These are phyloP conservation scores for Carposina sasakii DNA, from an alignment of 1,140 invertebrate genomes.

Conservation along the genomic window DNA sequence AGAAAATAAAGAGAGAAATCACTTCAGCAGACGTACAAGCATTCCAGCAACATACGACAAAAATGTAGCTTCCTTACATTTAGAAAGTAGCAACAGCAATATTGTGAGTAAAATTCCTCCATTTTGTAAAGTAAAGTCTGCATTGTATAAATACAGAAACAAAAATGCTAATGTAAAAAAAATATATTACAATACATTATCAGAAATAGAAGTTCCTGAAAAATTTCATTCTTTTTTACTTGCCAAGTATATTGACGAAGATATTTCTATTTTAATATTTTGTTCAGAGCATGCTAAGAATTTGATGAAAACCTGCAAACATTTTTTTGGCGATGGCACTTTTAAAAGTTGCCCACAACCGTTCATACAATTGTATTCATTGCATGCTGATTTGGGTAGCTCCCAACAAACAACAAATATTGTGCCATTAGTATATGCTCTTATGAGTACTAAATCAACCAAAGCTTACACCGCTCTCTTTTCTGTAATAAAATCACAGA, in stretches of 20 bases:
- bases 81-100: no score
- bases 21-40: no score
- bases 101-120: no score
- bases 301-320: neutral
- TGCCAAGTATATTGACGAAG: neutral
- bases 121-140: no score
- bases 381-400: neutral
- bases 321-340: conserved; percentile 4
- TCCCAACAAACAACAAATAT: neutral
- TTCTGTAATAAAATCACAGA: neutral
- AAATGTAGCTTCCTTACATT: no score
- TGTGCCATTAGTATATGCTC: conserved; percentile 1
- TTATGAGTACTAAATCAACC: neutral
- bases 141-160: no score
- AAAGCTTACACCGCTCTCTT: neutral
- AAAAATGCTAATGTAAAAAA: neutral
- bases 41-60: no score
- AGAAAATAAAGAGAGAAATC: no score
- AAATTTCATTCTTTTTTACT: conserved; percentile 3
- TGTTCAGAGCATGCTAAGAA: neutral
- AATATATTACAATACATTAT: neutral
- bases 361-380: neutral
- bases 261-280: conserved; percentile 3
- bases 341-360: conserved; percentile 1
- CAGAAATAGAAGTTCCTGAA: neutral